Percentiles rank a stretch among this genome's conserved stretches.
phyloP scores from a whole-genome alignment of 2,888 invertebrate species.

The Eustalomyia histrio region DNA sequence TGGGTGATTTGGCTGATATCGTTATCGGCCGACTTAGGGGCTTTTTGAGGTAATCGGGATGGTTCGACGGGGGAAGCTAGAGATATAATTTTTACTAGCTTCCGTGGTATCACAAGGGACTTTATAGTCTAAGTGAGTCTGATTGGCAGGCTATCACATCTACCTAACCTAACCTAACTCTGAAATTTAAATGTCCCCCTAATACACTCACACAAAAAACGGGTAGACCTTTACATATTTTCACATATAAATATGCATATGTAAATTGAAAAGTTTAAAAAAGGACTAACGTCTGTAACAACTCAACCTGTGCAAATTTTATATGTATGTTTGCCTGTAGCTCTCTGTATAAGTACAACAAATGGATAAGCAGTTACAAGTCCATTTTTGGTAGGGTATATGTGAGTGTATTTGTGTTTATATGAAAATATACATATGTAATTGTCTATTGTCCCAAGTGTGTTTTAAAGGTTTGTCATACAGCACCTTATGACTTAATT shows the following conservation, averaged over 20 bases:
- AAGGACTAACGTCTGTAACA: conserved; percentile 40
- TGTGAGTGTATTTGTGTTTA: background rate
- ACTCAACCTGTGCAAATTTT: conserved; percentile 28
- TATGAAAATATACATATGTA: conserved; percentile 50
- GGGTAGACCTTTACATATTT: background rate
- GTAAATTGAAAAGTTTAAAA: conserved; percentile 57
- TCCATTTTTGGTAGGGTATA: conserved; percentile 48
- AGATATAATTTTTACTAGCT: too few relatives aligned
- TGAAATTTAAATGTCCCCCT: background rate
- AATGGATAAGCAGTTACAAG: conserved; percentile 41
- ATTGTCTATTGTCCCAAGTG: conserved; percentile 61
- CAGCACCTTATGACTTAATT: conserved; percentile 60
- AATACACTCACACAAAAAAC: background rate
- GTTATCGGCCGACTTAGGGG: too few relatives aligned
- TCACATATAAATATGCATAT: conserved; percentile 61
- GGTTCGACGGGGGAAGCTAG: too few relatives aligned
- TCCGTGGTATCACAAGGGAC: too few relatives aligned
- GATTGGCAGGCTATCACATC: too few relatives aligned
- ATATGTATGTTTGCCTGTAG: background rate
- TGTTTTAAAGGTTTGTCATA: conserved; percentile 59
- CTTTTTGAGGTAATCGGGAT: too few relatives aligned
- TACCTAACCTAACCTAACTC: too few relatives aligned
- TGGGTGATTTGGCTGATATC: too few relatives aligned
- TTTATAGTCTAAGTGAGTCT: too few relatives aligned
- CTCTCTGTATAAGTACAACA: background rate